A percentile compares a stretch with the other conserved stretches of the same genome.
These are phyloP conservation scores for Nipponia nippon DNA, from an alignment of 2,113 vertebrate species.

Conservation along the genomic window DNA sequence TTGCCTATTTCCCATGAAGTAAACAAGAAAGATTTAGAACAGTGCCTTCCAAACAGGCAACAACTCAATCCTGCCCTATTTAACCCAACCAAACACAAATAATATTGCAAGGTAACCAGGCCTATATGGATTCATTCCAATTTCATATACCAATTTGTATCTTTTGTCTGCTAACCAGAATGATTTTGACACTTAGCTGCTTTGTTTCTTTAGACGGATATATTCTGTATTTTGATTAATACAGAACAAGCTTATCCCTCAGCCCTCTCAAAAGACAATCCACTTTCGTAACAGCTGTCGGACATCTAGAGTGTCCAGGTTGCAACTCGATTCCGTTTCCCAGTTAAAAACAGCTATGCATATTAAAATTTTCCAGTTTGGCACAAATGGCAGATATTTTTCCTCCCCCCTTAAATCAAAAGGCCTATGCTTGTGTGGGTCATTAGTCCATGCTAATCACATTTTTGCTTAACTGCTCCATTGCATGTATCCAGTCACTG, in stretches of 20 bases:
- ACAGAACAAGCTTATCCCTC: neutral
- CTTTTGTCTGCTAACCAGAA: neutral
- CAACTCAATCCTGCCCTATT: neutral
- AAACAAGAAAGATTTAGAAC: neutral
- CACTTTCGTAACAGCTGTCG: neutral
- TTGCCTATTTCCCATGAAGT: neutral
- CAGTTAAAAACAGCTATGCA: neutral
- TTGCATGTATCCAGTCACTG: neutral
- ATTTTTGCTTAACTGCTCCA: neutral
- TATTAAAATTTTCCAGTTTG: neutral
- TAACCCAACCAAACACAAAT: neutral
- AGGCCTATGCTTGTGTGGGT: too few species aligned
- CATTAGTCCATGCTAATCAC: neutral
- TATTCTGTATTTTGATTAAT: too few species aligned
- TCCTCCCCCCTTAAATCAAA: neutral
- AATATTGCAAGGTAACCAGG: neutral
- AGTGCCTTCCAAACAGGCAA: neutral
- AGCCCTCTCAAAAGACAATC: neutral
- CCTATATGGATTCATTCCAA: neutral
- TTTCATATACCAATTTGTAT: neutral
- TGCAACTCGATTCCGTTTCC: neutral
- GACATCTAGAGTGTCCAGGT: neutral
- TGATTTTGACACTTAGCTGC: neutral
- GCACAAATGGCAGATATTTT: neutral
- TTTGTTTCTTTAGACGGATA: neutral